These are phyloP conservation scores for Plutella xylostella DNA, from an alignment of 2,888 invertebrate genomes.

Conservation along the genomic window DNA sequence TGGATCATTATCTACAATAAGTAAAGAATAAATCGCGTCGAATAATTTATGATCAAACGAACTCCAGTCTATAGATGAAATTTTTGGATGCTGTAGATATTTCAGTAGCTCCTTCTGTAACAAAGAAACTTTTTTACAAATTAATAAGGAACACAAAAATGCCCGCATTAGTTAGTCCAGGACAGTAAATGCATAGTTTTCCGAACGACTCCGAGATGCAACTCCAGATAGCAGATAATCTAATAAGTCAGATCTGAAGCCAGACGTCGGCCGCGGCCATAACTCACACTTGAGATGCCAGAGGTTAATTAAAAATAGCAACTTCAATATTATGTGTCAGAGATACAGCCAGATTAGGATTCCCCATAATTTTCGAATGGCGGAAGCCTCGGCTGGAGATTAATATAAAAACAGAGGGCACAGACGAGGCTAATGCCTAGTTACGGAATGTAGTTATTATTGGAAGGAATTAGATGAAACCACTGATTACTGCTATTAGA, in stretches of 20 bases:
- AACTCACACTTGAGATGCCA: constrained; percentile 60
- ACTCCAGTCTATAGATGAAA: too few relatives aligned
- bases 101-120: too few relatives aligned
- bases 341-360: constrained; percentile 50
- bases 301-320: constrained; percentile 70
- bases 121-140: not conserved
- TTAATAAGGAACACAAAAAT: not conserved
- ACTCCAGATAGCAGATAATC: constrained; percentile 61
- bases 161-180: not conserved
- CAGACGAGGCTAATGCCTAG: too few relatives aligned
- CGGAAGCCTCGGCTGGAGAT: constrained; percentile 16
- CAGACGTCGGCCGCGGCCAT: constrained; percentile 57
- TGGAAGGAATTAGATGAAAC: too few relatives aligned
- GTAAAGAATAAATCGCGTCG: too few relatives aligned
- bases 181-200: not conserved
- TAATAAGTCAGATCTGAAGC: constrained; percentile 66
- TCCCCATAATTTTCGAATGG: constrained; percentile 31
- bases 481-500: too few relatives aligned
- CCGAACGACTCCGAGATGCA: constrained; percentile 38
- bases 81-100: too few relatives aligned
- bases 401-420: constrained; percentile 18
- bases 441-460: too few relatives aligned
- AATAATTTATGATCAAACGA: too few relatives aligned
- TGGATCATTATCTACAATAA: too few relatives aligned
- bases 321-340: constrained; percentile 57